Evolutionary conservation across 1,140 invertebrate genomes (phyloP), one percentile per base, ranked within the genome.

Genomic region (Lerema accius): DNA sequence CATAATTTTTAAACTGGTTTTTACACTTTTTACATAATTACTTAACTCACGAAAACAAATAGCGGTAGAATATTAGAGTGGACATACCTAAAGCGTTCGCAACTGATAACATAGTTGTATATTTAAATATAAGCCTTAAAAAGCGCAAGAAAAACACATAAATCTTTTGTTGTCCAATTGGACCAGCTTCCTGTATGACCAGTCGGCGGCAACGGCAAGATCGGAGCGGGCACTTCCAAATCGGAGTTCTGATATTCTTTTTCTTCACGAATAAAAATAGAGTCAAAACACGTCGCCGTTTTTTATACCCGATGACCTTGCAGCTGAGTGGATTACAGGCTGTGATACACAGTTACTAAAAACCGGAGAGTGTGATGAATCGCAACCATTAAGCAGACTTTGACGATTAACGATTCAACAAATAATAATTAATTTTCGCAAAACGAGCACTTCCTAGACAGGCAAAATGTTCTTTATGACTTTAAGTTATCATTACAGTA

Each of bases 261-360:
- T 87, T 90, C 74, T 82, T 79, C 42, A 65, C 63, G 73, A 79
- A 87, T 78, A 84, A 80, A 88, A 90, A 88, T 87, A 83, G 80
- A 86, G 78, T 82, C 82, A 86, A 88, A 90, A 86, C 76, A 66
- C 73, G 78, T 80, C 74, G 76, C 71, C 58, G 69, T 80, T 86
- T 90, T 88, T 84, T 81, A 62, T 81, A 86, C 84, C 71, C 42
- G 86, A 63, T 78, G 82, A 84, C 86, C 87, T 90, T 90, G 87
- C 82, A 75, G 71, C 66, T 53, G 77, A 87, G 82, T 85, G 79
- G 79, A 77, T 82, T 85, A 80, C 80, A 78, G 82, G 78, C 79
- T 84, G 79, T 80, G 76, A 86, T 84, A 85, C 79, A 81, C 77
- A 78, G 81, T 84, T 83, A 78, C 73, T 78, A 78, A 81, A 85